Base-by-base conservation (phyloP, 1,140 invertebrate species). In the Araneus ventricosus region DNA sequence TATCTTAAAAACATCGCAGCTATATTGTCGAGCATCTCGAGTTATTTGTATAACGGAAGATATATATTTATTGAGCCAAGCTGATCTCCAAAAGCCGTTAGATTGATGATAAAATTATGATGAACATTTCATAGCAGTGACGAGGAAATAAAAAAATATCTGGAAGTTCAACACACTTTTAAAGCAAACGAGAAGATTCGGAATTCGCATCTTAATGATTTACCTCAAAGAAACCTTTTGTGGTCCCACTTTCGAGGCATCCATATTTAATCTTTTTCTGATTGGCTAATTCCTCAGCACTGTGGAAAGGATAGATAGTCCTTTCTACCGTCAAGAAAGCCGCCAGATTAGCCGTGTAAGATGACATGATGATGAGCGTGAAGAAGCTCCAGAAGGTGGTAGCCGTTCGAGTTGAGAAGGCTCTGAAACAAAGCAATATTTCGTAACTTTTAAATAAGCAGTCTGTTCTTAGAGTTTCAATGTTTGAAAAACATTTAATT, bases 381-480 rank as follows among this genome's bases (percentile, higher is more conserved):
- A 97, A 97, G 90, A 97, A 96, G 96, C 96, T 97, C 96, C 99
- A 99, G 79, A 97, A 97, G 41, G 97, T 97, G 2, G 97, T 97
- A 75, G 97, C 96, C 93, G 97, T 97, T 67, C 98, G 96, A 0
- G 97, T 98, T 0, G 97, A 97, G 94, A 97, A 96, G n/a, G 97
- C 97, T 94, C 97, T 97, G 94, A 52, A 85, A 79, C 88, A 37
- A 63, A 1, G 2, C 17, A 0, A 52, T 52, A 17, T 52, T 52
- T 52, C 4, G 45, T 0, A 52, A n/a, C n/a, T n/a, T n/a, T n/a
- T n/a, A n/a, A n/a, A n/a, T n/a, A n/a, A n/a, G n/a, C n/a, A n/a
- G n/a, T n/a, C n/a, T n/a, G n/a, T n/a, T n/a, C n/a, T n/a, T n/a
- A n/a, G n/a, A n/a, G n/a, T n/a, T n/a, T n/a, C n/a, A n/a, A n/a